Percentiles rank a stretch among this genome's conserved stretches.
Evolutionary conservation across 2,797 vertebrate species (phyloP).

Genomic region (Megalops cyprinoides): DNA sequence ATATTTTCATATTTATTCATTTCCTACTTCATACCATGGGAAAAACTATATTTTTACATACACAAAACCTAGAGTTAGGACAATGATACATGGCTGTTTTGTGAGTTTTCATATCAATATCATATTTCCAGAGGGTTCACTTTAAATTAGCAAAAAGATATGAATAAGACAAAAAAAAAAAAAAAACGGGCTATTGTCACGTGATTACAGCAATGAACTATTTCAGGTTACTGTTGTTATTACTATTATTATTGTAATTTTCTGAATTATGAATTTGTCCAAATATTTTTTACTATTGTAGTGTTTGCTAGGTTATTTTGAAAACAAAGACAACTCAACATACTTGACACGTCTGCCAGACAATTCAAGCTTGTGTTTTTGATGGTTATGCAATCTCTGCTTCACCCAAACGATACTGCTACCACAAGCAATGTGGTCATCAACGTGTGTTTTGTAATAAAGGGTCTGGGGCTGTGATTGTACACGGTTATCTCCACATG

Average conservation of each 20-base stretch:
- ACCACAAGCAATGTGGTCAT: background rate
- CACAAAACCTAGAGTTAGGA: no score
- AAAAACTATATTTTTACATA: no score
- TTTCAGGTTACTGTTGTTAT: no score
- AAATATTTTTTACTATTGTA: no score
- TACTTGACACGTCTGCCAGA: no score
- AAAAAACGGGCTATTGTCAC: background rate
- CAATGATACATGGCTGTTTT: no score
- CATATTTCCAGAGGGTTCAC: background rate
- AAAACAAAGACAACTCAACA: no score
- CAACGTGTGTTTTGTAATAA: background rate
- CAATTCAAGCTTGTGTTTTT: background rate
- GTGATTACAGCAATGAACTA: background rate
- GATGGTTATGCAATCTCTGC: background rate
- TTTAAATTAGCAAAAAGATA: background rate
- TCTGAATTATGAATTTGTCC: no score
- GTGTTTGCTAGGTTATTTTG: no score
- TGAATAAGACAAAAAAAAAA: background rate
- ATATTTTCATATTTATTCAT: no score
- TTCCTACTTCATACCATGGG: no score
- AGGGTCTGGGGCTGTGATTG: background rate
- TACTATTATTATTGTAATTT: no score
- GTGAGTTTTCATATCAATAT: slow-evolving; percentile 1
- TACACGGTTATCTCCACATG: background rate
- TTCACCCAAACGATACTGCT: background rate